Evolutionary conservation across 2,113 vertebrate species (phyloP).

Genomic region (Tinamus guttatus): DNA sequence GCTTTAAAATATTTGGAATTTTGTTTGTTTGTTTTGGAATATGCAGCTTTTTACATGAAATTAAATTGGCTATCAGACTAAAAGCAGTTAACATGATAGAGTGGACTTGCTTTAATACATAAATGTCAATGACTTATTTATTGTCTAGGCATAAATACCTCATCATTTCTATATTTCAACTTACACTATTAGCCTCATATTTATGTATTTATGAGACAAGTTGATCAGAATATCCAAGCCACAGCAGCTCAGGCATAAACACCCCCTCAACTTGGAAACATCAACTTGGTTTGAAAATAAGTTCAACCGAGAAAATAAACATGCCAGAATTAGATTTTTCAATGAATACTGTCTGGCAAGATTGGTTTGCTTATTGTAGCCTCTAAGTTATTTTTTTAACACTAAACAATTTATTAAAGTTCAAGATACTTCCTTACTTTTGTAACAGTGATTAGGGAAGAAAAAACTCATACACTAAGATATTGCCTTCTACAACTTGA

Average conservation of each 20-base stretch:
- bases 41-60: conserved; percentile 64
- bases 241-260: neutral
- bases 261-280: neutral
- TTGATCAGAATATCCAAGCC: neutral
- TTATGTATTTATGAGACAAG: conserved; percentile 10
- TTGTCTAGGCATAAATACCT: neutral
- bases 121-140: conserved; percentile 42
- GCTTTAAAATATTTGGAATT: conserved; percentile 30
- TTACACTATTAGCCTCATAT: conserved; percentile 11
- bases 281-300: neutral
- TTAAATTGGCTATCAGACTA: conserved; percentile 67
- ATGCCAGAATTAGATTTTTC: neutral
- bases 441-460: rapidly evolving
- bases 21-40: conserved; percentile 24
- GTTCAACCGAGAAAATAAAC: neutral
- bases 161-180: conserved; percentile 21
- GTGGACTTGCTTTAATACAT: conserved; percentile 57
- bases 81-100: conserved; percentile 52
- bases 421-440: neutral
- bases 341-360: neutral
- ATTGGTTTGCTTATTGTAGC: neutral
- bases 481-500: neutral
- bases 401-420: neutral
- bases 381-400: neutral
- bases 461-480: neutral